These are phyloP conservation scores for Calidris pygmaea DNA, from an alignment of 2,113 vertebrate species.

Conservation along the genomic window DNA sequence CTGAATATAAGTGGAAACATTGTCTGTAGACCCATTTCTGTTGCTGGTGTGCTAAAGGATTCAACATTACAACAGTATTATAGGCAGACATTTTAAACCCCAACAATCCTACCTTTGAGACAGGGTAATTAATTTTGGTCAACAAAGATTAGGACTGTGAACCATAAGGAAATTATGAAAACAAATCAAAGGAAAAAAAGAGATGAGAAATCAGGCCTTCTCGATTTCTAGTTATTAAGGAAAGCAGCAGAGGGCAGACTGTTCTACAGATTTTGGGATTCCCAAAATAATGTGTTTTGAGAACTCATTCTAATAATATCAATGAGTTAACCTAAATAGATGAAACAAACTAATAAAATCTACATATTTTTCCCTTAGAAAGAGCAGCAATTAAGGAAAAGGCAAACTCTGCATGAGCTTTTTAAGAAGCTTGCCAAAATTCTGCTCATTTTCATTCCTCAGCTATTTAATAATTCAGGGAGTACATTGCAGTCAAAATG, in stretches of 20 bases:
- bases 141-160: not conserved
- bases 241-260: not conserved
- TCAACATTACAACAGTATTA: not conserved
- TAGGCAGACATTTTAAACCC: not conserved
- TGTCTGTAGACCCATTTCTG: not conserved
- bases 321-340: not conserved
- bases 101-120: not conserved
- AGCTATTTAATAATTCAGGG: constrained; percentile 63
- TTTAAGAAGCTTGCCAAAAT: constrained; percentile 36
- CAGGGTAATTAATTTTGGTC: not conserved
- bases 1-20: not conserved
- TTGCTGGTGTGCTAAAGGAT: not conserved
- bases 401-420: constrained; percentile 16
- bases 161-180: not conserved
- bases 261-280: not conserved
- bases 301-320: not conserved
- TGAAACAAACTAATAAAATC: constrained; percentile 14
- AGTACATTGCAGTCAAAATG: constrained; percentile 7
- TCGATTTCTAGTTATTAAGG: not conserved
- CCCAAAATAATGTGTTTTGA: not conserved
- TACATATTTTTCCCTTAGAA: not conserved
- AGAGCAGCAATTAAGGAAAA: constrained; percentile 46
- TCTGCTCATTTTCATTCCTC: constrained; percentile 33
- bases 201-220: not conserved
- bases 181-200: not conserved